Base-by-base conservation (phyloP, 37 sponge, comb jelly and placozoan species). In the Cladorhizidae sp. region DNA sequence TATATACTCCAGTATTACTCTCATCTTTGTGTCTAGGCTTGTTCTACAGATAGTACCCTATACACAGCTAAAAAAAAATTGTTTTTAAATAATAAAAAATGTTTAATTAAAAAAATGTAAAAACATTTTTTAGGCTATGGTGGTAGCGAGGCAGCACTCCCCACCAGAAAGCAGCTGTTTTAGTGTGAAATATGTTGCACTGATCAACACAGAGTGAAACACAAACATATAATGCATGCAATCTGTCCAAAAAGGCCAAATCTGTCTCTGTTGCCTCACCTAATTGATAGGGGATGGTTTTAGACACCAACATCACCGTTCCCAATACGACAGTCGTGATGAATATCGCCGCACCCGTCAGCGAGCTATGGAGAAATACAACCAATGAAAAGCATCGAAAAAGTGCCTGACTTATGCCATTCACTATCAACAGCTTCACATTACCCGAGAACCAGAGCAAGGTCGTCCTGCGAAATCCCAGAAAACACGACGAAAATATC, bases 401-500 rank as follows among this genome's bases (percentile, higher is more conserved):
- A 5, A 67, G 8, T 31, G 35, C 5, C 3, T 67, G 14, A 59
- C 3, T 3, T 11, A 67, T 11, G n/a, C n/a, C n/a, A n/a, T 31
- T 32, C 39, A 32, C 12, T 18, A 36, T 35, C 6, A 36, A 50
- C 26, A 52, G 1, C 23, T 12, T 12, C 49, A 45, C 49, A 85
- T 69, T 67, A 93, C 94, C 91, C 91, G 2, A 93, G 78, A 21
- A 88, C 80, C 40, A 93, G 57, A 21, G 94, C 74, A 2, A 90
- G 29, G 49, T 93, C 94, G 42, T 76, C 91, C 40, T 82, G 72
- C 9, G 43, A 28, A 17, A 93, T 51, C 18, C 92, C 94, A 62
- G 91, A 80, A 41, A 73, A 93, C 5, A 83, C 94, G 43, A 87
- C 80, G 56, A 93, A 93, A 11, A 93, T 87, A 64, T 93, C 94